Conservation (phyloP, 2,113 vertebrate genomes). For the Calidris pugnax region DNA sequence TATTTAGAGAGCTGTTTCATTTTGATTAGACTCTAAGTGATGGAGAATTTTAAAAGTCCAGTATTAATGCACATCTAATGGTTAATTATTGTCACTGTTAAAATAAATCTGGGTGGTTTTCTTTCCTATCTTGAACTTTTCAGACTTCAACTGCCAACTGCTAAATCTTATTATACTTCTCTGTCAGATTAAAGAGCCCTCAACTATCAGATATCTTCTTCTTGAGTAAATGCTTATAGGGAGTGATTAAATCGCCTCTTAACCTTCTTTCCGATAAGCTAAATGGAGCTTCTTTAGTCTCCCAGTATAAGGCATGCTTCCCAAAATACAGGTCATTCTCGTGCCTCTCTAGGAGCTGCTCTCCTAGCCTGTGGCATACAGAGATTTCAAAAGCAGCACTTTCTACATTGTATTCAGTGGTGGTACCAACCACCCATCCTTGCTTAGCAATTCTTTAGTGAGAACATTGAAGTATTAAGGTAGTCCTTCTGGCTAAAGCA, state of each 20-base stretch:
- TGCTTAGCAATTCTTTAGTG: not conserved
- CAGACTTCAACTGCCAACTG: not conserved
- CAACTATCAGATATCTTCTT: not conserved
- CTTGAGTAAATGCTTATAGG: not conserved
- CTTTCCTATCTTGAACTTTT: not conserved
- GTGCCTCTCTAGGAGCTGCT: not conserved
- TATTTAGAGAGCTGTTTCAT: not conserved
- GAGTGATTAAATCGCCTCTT: not conserved
- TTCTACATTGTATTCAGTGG: not conserved
- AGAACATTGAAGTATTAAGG: not conserved
- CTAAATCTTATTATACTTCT: not conserved
- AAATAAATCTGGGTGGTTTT: not conserved
- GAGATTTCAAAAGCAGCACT: not conserved
- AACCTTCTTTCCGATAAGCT: not conserved
- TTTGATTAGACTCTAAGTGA: not conserved
- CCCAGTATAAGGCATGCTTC: not conserved
- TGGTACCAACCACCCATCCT: not conserved
- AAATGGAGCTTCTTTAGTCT: not conserved
- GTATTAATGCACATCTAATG: not conserved
- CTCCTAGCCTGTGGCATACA: not conserved
- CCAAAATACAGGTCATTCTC: not conserved
- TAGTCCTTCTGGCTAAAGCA: not conserved
- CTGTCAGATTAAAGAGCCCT: not conserved
- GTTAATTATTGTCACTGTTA: slow-evolving; percentile 1
- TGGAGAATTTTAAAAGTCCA: not conserved